These are phyloP conservation scores for Bombus impatiens DNA, from an alignment of 1,140 invertebrate species.

Conservation along the genomic window DNA sequence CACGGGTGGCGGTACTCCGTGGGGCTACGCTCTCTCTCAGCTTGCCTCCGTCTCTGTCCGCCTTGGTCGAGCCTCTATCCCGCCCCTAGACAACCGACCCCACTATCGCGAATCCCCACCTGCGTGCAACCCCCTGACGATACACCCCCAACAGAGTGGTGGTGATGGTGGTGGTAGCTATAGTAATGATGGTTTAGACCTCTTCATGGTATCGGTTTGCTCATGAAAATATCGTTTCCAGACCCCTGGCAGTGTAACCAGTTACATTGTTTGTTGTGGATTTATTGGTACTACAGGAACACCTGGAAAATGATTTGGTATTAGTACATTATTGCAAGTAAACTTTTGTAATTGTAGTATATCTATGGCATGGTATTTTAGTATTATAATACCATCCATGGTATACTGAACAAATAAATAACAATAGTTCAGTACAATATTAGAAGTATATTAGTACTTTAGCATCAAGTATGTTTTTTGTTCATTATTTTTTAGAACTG, in stretches of 20 bases:
- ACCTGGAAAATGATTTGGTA: not conserved
- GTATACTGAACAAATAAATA: no score
- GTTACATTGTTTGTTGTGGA: not conserved
- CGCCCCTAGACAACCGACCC: not conserved
- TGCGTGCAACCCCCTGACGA: not conserved
- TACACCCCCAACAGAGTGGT: not conserved
- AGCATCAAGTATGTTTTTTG: not conserved
- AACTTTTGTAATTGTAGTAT: not conserved
- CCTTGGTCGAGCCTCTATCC: not conserved
- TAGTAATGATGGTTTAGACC: not conserved
- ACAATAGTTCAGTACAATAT: no score
- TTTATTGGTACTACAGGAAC: not conserved
- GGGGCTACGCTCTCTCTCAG: slow-evolving; percentile 29
- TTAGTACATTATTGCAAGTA: not conserved
- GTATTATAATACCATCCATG: no score
- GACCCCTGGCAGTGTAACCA: no score
- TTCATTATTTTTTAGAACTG: not conserved
- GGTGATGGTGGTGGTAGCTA: not conserved
- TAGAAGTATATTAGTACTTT: not conserved
- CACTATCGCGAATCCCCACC: not conserved
- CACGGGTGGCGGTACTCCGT: slow-evolving; percentile 47
- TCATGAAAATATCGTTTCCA: no score
- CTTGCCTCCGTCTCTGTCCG: slow-evolving; percentile 8
- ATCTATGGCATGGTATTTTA: not conserved
- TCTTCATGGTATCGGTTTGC: no score